Conservation (phyloP, 1,140 invertebrate genomes). For the Drosophila subpulchrella region DNA sequence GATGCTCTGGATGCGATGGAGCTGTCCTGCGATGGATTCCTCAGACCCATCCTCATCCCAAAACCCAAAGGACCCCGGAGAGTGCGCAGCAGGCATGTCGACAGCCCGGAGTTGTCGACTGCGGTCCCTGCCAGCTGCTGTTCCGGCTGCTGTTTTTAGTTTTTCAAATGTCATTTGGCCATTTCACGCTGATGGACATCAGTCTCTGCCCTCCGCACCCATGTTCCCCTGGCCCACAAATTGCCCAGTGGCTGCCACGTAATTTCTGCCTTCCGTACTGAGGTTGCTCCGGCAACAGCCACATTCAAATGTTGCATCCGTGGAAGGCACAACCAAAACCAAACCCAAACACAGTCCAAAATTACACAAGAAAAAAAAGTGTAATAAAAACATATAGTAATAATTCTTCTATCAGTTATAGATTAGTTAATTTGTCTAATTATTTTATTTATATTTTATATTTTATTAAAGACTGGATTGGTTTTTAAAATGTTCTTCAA, state of each 20-base stretch:
- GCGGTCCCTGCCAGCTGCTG: constrained; percentile 41
- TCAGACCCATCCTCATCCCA: not conserved
- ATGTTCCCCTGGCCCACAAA: constrained; percentile 13
- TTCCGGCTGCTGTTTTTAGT: constrained; percentile 73
- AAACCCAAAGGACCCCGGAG: constrained; percentile 19
- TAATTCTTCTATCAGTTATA: too few relatives aligned
- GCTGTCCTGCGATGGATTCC: not conserved
- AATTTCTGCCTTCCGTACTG: constrained; percentile 40
- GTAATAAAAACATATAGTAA: not conserved
- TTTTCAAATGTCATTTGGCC: constrained; percentile 76
- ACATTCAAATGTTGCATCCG: constrained; percentile 30
- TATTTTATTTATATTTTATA: too few relatives aligned
- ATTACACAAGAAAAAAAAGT: not conserved
- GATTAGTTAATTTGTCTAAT: too few relatives aligned
- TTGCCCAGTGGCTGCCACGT: constrained; percentile 47
- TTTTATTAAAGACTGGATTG: too few relatives aligned
- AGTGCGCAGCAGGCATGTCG: constrained; percentile 28
- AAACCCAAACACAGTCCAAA: constrained; percentile 1
- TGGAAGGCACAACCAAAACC: constrained; percentile 6
- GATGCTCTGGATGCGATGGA: constrained; percentile 8
- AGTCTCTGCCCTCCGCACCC: constrained; percentile 1
- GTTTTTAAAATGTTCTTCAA: too few relatives aligned
- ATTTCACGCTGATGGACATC: constrained; percentile 78
- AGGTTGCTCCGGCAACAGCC: constrained; percentile 17
- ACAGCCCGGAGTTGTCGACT: constrained; percentile 28